Evolutionary conservation across 1,140 invertebrate species (phyloP), one percentile per base, ranked within the genome.

Genomic region (Trachelipus rathkii): DNA sequence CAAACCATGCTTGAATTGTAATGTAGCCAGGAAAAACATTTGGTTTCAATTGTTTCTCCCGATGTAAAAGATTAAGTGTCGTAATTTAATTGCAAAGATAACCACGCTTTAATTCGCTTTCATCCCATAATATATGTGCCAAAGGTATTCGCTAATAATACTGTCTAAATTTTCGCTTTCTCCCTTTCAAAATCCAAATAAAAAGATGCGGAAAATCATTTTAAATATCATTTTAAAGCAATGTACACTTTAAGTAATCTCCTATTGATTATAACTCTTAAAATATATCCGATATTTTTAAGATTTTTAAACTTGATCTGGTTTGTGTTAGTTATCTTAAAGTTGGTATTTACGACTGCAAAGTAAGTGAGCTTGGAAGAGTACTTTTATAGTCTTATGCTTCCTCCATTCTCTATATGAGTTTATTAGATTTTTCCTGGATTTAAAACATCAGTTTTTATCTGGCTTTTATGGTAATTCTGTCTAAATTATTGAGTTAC

Each of bases 121-220:
- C 50, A 60, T 60, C 50, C 50, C 50, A 60, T 60, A 60, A 60
- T 15, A 60, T 60, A 60, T 60, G 11, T 60, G 11, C 50, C 50
- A 60, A 60, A 2, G 11, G 50, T 60, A 60, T 60, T 60, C 50
- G 11, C 19, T 60, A 19, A 8, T 15, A 60, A 8, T 13, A 60
- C 19, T 60, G 11, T 60, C 50, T 60, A 19, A 60, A 19, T 60
- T 60, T 60, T 60, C 50, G 11, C 19, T 13, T 60, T 60, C 19
- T 60, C 2, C 19, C 50, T 60, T 19, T 60, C 50, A 60, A 13
- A 19, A 60, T 8, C 50, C 50, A 60, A 60, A 60, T 60, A 60
- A 60, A 60, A 3, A 60, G 19, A 60, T 60, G 11, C 8, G 50
- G 50, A 19, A 60, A 60, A 1, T 60, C 50, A 8, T 60, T 60